Evolutionary conservation across 2,113 vertebrate genomes (phyloP), one percentile per base, ranked within the genome.

Genomic region (Paramisgurnus dabryanus): DNA sequence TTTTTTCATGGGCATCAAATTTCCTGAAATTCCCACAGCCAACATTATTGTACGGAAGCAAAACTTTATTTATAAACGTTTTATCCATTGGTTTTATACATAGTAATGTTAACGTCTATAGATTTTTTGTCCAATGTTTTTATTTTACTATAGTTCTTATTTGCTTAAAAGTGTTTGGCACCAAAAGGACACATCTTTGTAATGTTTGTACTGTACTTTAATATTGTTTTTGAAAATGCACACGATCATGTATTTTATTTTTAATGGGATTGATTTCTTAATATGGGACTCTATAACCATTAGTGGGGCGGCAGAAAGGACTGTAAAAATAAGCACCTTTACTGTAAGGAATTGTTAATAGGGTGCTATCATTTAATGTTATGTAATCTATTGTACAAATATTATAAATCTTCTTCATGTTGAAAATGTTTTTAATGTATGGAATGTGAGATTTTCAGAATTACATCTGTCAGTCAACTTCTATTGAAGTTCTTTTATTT

Each of bases 41-140:
- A 22, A 10, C 58, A n/a, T 55, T n/a, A 10, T 61, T 40, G 8
- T 5, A 45, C 39, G 8, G 27, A 7, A 69, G 50, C 3, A 49
- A 12, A 4, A 79, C 84, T 64, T 68, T 15, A 78, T 80, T 80
- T 85, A 79, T 80, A 10, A 34, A 22, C 27, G 13, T 80, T 80
- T 77, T 78, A 11, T 80, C 22, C 22, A 5, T 55, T 5, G 47
- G 78, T 80, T 84, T 75, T 63, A 41, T 53, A 53, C 7, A 22
- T 50, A 15, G 6, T 13, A 70, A 49, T 15, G 7, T 70, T 5
- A 22, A 67, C 11, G 27, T 34, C 27, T 34, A 34, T 2, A 34
- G 27, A 2, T 34, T 34, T 68, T 40, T 57, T 40, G 50, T 71
- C 34, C n/a, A 7, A 45, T 41, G 11, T 65, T 77, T 27, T 66